Conservation (phyloP, 1,140 invertebrate genomes). For the Aphidius gifuensis region DNA sequence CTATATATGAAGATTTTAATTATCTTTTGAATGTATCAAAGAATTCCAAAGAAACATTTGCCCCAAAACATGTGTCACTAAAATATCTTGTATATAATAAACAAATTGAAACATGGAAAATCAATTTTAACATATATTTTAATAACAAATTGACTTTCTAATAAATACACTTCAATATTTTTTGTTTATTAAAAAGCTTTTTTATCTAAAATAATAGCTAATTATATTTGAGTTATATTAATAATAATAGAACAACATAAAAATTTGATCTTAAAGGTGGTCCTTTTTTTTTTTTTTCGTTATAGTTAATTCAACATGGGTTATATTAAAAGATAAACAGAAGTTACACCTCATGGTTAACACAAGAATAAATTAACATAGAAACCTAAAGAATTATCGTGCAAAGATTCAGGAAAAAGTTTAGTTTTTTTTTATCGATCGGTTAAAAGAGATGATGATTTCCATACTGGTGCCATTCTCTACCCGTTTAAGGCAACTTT, state of each 20-base stretch:
- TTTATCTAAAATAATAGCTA: no score
- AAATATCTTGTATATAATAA: no score
- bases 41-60: background rate
- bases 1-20: no score
- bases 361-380: slow-evolving; percentile 31
- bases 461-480: slow-evolving; percentile 50
- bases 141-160: slow-evolving; percentile 1
- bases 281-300: slow-evolving; percentile 25
- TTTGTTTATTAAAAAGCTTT: no score
- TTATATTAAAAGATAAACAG: slow-evolving; percentile 52
- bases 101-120: no score
- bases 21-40: background rate
- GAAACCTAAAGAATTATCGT: slow-evolving; percentile 42
- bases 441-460: slow-evolving; percentile 32
- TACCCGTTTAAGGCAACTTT: slow-evolving; percentile 35
- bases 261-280: slow-evolving; percentile 30
- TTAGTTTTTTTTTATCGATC: slow-evolving; percentile 47
- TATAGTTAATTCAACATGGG: slow-evolving; percentile 43
- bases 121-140: background rate
- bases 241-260: no score
- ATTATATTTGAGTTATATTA: no score
- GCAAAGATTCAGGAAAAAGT: slow-evolving; percentile 22
- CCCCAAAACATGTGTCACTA: no score
- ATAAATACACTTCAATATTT: no score
- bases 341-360: slow-evolving; percentile 51